Evolutionary conservation across 1,140 invertebrate genomes (phyloP).

Genomic region (Oscheius sp.): DNA sequence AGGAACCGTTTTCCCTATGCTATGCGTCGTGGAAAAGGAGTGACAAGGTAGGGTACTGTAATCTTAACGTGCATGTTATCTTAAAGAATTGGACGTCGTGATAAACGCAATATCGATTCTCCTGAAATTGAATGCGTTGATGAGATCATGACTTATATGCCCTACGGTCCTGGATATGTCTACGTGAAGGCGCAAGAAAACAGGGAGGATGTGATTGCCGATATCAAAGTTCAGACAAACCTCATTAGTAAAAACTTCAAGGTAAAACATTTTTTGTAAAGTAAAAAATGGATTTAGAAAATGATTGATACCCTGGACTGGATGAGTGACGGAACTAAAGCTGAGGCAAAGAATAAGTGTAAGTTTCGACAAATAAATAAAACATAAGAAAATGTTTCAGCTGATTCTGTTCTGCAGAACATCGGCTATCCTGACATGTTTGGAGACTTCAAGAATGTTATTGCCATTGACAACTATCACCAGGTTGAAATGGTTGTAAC

Average conservation of each 20-base stretch:
- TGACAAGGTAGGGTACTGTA: conserved; percentile 1
- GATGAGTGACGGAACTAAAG: conserved; percentile 35
- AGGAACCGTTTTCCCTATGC: conserved; percentile 17
- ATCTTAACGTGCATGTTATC: background rate
- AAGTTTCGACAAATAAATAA: background rate
- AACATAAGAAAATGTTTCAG: background rate
- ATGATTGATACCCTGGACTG: conserved; percentile 43
- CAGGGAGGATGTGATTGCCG: conserved; percentile 33
- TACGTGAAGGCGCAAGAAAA: conserved; percentile 41
- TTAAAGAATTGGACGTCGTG: conserved; percentile 18
- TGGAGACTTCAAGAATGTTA: conserved; percentile 33
- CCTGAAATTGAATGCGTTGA: conserved; percentile 16
- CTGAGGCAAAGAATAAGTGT: conserved; percentile 37
- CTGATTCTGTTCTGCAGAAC: conserved; percentile 37
- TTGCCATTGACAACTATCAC: conserved; percentile 36
- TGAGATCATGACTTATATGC: conserved; percentile 37
- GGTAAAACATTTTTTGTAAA: too few relatives aligned
- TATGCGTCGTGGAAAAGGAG: conserved; percentile 16
- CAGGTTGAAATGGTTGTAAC: background rate
- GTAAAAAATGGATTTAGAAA: too few relatives aligned
- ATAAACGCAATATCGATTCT: conserved; percentile 19
- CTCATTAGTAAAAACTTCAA: conserved; percentile 45
- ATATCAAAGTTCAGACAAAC: conserved; percentile 40
- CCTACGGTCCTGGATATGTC: conserved; percentile 51
- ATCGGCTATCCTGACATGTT: conserved; percentile 49